Conservation (phyloP, 2,888 invertebrate species). For the Pyrrhia umbra region DNA sequence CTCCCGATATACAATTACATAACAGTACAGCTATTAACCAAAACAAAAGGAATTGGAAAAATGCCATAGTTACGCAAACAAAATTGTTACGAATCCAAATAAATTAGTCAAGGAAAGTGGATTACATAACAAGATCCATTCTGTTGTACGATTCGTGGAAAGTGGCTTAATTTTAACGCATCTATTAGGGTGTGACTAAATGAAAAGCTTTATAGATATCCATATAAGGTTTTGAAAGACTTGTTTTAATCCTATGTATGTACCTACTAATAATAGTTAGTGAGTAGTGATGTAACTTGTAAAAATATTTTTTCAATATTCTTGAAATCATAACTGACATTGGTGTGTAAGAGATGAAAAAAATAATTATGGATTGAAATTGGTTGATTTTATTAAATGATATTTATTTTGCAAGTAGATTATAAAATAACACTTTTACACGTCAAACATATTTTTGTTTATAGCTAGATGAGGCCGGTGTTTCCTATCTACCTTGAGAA, state of each 20-base stretch:
- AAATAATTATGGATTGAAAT: too few species aligned
- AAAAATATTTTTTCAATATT: background rate
- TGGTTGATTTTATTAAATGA: too few species aligned
- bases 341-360: too few species aligned
- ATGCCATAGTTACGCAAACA: constrained; percentile 40
- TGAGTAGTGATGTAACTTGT: background rate
- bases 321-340: background rate
- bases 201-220: constrained; percentile 23
- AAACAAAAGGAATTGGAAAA: constrained; percentile 25
- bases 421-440: too few species aligned
- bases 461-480: too few species aligned
- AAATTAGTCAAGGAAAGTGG: constrained; percentile 49
- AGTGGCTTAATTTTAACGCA: constrained; percentile 37
- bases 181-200: constrained; percentile 36
- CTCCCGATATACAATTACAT: constrained; percentile 12
- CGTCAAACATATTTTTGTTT: too few species aligned
- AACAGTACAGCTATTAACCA: constrained; percentile 18
- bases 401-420: too few species aligned
- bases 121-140: constrained; percentile 34
- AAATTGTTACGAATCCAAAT: constrained; percentile 41
- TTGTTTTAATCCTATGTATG: background rate
- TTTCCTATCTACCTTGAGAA: too few species aligned
- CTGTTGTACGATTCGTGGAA: constrained; percentile 44
- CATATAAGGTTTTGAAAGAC: constrained; percentile 6
- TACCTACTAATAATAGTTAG: too few species aligned